Conservation (phyloP, 2,113 vertebrate species). For the Edolisoma coerulescens region DNA sequence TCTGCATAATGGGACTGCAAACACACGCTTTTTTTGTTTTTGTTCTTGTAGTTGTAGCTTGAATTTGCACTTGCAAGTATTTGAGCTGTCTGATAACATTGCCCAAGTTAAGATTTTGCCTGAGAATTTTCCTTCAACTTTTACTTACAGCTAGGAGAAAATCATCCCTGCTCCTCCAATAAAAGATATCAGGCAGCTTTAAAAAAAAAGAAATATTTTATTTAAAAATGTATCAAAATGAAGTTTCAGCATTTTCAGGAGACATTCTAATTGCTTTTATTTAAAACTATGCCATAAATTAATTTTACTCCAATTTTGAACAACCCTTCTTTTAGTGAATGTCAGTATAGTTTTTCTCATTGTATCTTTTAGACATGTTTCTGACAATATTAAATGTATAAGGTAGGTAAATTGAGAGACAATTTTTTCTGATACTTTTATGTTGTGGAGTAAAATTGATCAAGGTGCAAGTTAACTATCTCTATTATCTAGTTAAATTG, state of each 20-base stretch:
- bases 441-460: background rate
- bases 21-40: accelerated
- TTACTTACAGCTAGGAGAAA: background rate
- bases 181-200: background rate
- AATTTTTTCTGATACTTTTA: background rate
- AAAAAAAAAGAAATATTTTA: background rate
- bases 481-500: background rate
- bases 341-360: background rate
- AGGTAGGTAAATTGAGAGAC: background rate
- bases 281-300: background rate
- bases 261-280: background rate
- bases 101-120: background rate
- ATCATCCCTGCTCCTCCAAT: accelerated
- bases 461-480: background rate
- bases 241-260: background rate
- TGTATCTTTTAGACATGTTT: background rate
- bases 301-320: background rate
- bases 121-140: background rate
- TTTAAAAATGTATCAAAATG: background rate
- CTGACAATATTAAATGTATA: background rate
- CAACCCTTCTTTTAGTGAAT: background rate
- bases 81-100: background rate
- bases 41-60: background rate
- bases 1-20: background rate
- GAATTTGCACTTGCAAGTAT: background rate